A percentile compares a stretch with the other conserved stretches of the same genome.
Evolutionary conservation across 2,113 vertebrate genomes (phyloP).

Genomic region (Micronisus gabar): DNA sequence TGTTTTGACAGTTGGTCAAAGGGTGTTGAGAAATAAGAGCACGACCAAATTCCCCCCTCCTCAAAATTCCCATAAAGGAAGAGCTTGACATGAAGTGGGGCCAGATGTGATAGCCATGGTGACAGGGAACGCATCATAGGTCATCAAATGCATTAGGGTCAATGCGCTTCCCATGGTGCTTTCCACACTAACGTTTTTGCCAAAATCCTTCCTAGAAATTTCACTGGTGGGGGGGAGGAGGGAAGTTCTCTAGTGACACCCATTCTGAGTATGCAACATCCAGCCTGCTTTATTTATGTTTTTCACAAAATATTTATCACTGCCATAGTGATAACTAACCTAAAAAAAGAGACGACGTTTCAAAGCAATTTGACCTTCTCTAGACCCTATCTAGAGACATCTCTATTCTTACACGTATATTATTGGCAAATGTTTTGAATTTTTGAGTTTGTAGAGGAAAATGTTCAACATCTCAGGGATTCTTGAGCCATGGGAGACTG

Average conservation of each 20-base stretch:
- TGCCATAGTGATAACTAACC: constrained; percentile 60
- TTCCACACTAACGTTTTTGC: neutral
- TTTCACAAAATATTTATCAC: constrained; percentile 64
- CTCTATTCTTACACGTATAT: constrained; percentile 57
- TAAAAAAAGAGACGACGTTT: constrained; percentile 41
- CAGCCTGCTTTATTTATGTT: constrained; percentile 52
- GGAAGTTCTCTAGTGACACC: neutral
- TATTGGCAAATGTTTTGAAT: constrained; percentile 61
- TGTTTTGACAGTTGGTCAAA: neutral
- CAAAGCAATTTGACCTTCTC: constrained; percentile 50
- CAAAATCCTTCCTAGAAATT: constrained; percentile 20
- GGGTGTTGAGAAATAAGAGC: neutral
- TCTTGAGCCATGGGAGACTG: constrained; percentile 18
- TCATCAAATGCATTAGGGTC: rapidly evolving
- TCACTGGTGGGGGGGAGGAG: neutral
- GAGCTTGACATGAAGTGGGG: neutral
- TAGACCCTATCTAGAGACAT: constrained; percentile 23
- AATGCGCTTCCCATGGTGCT: neutral
- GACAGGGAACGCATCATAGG: neutral
- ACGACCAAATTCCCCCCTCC: neutral
- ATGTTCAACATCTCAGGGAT: constrained; percentile 56
- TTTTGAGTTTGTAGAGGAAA: constrained; percentile 56
- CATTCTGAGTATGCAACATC: neutral
- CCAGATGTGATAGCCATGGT: neutral
- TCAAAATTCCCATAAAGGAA: neutral